Conservation (phyloP, 1,140 invertebrate genomes). For the Luehdorfia chinensis region DNA sequence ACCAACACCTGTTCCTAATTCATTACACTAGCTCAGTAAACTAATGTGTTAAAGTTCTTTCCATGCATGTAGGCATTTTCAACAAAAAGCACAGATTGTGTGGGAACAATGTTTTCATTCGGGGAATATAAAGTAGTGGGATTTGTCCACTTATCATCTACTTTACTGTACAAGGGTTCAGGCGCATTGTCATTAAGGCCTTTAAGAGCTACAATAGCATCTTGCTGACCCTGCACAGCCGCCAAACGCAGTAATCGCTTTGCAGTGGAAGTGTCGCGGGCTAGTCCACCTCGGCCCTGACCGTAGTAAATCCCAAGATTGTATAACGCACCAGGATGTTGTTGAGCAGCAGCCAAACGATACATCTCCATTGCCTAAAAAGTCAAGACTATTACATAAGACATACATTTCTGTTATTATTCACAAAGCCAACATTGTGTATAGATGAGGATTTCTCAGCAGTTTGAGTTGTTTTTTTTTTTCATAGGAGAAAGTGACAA, state of each 20-base stretch:
- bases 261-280: conserved; percentile 65
- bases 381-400: conserved; percentile 4
- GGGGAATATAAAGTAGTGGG: conserved; percentile 24
- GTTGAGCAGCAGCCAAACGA: conserved; percentile 75
- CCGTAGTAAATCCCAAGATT: conserved; percentile 81
- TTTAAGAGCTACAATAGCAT: conserved; percentile 76
- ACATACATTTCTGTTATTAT: background rate
- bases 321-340: conserved; percentile 80
- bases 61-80: conserved; percentile 43
- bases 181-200: conserved; percentile 31
- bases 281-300: conserved; percentile 79
- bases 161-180: conserved; percentile 19
- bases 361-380: conserved; percentile 80
- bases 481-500: too few species aligned
- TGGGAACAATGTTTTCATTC: conserved; percentile 39
- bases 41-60: conserved; percentile 39
- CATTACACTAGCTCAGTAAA: conserved; percentile 13
- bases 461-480: too few species aligned
- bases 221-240: conserved; percentile 78
- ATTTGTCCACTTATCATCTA: conserved; percentile 31
- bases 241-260: conserved; percentile 75
- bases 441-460: too few species aligned
- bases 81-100: conserved; percentile 50
- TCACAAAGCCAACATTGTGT: too few species aligned
- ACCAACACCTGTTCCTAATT: conserved; percentile 21